These are phyloP conservation scores for Dynastes grantii DNA, from an alignment of 2,888 invertebrate species.

Conservation along the genomic window DNA sequence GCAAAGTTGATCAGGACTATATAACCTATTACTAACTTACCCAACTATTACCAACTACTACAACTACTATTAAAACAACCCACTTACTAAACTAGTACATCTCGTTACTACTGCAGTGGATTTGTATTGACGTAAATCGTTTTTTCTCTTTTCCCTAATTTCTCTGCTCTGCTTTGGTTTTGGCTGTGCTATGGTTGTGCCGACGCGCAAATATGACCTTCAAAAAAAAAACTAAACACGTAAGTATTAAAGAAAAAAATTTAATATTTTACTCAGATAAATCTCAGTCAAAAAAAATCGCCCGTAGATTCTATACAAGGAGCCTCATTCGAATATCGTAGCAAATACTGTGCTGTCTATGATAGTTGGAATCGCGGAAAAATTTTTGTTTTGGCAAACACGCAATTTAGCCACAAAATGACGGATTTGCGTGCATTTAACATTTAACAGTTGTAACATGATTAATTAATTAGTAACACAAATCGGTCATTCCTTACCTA, in stretches of 20 bases:
- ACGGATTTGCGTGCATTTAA: constrained; percentile 8
- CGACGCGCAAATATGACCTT: constrained; percentile 81
- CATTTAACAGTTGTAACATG: neutral
- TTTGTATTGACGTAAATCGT: constrained; percentile 81
- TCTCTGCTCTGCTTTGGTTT: constrained; percentile 86
- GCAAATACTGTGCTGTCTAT: too few relatives aligned
- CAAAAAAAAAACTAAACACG: constrained; percentile 81
- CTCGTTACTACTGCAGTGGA: constrained; percentile 65
- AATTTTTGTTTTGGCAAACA: constrained; percentile 7
- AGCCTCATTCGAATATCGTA: too few relatives aligned
- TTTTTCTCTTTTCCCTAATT: constrained; percentile 82
- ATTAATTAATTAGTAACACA: neutral
- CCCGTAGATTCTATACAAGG: neutral
- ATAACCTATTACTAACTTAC: constrained; percentile 58
- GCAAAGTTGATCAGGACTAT: constrained; percentile 68
- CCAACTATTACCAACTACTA: constrained; percentile 53
- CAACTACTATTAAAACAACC: constrained; percentile 59
- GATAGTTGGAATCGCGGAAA: neutral
- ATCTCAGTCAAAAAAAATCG: constrained; percentile 1
- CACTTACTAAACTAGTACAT: constrained; percentile 57
- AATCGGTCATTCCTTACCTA: constrained; percentile 33
- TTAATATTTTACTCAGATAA: constrained; percentile 41
- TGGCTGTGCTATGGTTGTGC: constrained; percentile 86
- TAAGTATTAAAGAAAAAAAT: constrained; percentile 82
- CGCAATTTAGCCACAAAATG: constrained; percentile 21